phyloP scores from a whole-genome alignment of 2,797 vertebrate genomes.

The Manis javanica region DNA sequence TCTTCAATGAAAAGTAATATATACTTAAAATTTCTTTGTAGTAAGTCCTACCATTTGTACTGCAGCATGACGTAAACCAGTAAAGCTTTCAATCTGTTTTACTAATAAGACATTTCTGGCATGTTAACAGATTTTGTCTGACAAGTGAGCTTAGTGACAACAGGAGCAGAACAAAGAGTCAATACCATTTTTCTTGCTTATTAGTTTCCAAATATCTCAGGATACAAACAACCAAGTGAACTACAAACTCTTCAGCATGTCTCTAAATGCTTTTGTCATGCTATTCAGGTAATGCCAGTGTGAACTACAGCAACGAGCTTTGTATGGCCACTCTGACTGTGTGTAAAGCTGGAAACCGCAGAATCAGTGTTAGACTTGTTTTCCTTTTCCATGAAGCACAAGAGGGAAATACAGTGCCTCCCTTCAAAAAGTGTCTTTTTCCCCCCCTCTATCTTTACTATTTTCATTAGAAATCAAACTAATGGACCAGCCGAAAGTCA shows the following conservation, averaged over 20 bases:
- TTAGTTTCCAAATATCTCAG: constrained; percentile 21
- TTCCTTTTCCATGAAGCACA: not conserved
- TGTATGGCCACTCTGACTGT: not conserved
- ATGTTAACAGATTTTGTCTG: constrained; percentile 38
- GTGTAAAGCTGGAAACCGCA: not conserved
- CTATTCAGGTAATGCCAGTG: not conserved
- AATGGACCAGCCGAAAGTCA: not conserved
- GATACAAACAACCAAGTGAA: not conserved
- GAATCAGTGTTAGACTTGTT: not conserved
- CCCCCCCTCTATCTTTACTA: not conserved
- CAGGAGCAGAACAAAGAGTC: constrained; percentile 15
- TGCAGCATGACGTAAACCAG: not conserved
- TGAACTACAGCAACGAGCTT: not conserved
- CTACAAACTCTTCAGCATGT: not conserved
- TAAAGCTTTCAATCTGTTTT: not conserved
- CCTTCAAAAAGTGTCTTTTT: not conserved
- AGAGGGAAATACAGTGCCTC: not conserved
- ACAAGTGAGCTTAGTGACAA: constrained; percentile 8
- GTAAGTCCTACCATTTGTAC: not conserved
- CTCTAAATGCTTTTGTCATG: constrained; percentile 1
- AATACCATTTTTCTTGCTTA: constrained; percentile 43
- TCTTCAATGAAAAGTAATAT: not conserved
- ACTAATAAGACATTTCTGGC: not conserved
- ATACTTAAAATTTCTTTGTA: not conserved
- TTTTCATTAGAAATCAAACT: not conserved